phyloP scores from a whole-genome alignment of 2,797 vertebrate genomes.

The Melanotaenia trifasciata region DNA sequence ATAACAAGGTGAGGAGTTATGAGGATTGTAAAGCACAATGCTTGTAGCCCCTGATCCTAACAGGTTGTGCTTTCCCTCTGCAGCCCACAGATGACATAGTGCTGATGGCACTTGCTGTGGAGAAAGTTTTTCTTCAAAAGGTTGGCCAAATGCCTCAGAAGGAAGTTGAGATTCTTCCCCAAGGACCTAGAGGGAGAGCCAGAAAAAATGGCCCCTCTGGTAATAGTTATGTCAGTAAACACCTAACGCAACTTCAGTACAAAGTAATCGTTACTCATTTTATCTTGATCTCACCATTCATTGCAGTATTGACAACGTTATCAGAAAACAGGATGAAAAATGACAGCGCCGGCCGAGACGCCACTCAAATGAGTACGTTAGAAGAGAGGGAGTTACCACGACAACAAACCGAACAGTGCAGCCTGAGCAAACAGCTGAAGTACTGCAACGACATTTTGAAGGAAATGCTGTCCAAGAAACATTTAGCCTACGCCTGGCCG shows the following conservation, averaged over 20 bases:
- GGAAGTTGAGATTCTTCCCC: conserved; percentile 90
- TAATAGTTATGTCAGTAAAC: conserved; percentile 32
- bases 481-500: conserved; percentile 93
- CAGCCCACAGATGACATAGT: conserved; percentile 98
- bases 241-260: neutral
- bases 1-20: conserved; percentile 90
- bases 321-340: conserved; percentile 83
- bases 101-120: conserved; percentile 96
- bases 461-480: conserved; percentile 96
- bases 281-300: neutral
- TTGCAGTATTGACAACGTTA: conserved; percentile 75
- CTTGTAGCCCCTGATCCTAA: neutral
- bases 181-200: conserved; percentile 88
- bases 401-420: conserved; percentile 80
- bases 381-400: conserved; percentile 83
- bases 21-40: neutral
- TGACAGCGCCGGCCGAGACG: conserved; percentile 84
- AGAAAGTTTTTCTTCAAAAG: conserved; percentile 96
- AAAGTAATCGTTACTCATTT: neutral
- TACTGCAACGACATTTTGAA: conserved; percentile 91
- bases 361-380: conserved; percentile 84
- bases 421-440: conserved; percentile 87
- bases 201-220: conserved; percentile 79
- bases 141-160: conserved; percentile 92
- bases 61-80: neutral